Evolutionary conservation across 1,140 invertebrate species (phyloP).

Genomic region (Oedothorax gibbosus): DNA sequence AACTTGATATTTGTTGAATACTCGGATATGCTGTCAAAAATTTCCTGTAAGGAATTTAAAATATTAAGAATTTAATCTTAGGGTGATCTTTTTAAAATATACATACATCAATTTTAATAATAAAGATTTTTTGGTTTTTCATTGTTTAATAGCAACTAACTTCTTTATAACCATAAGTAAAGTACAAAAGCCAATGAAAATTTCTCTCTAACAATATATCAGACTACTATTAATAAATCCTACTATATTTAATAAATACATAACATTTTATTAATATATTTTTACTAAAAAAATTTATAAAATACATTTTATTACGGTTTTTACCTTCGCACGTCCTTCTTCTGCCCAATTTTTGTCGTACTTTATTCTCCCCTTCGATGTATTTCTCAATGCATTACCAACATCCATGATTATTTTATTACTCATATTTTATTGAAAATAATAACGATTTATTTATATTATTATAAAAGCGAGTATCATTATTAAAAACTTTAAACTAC

Average conservation of each 20-base stretch:
- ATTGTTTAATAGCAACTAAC: background rate
- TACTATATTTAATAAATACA: background rate
- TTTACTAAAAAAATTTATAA: background rate
- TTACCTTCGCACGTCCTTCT: constrained; percentile 57
- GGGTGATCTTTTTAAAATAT: background rate
- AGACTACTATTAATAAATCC: background rate
- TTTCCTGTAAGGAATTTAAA: constrained; percentile 37
- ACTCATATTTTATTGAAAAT: too few species aligned
- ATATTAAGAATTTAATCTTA: background rate
- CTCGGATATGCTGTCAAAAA: constrained; percentile 38
- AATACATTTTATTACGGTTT: background rate
- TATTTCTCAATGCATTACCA: constrained; percentile 43
- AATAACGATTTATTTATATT: too few species aligned
- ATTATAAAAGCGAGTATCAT: too few species aligned
- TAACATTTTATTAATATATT: background rate
- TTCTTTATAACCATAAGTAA: background rate
- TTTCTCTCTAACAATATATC: background rate
- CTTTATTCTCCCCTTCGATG: constrained; percentile 53
- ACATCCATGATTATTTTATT: constrained; percentile 24
- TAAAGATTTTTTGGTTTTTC: background rate
- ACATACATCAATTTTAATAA: background rate
- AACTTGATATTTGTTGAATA: background rate
- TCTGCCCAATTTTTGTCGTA: constrained; percentile 58
- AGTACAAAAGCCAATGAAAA: background rate
- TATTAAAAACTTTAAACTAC: too few species aligned